Base-by-base conservation (phyloP, 2,888 invertebrate genomes). In the Nomada fucata region DNA sequence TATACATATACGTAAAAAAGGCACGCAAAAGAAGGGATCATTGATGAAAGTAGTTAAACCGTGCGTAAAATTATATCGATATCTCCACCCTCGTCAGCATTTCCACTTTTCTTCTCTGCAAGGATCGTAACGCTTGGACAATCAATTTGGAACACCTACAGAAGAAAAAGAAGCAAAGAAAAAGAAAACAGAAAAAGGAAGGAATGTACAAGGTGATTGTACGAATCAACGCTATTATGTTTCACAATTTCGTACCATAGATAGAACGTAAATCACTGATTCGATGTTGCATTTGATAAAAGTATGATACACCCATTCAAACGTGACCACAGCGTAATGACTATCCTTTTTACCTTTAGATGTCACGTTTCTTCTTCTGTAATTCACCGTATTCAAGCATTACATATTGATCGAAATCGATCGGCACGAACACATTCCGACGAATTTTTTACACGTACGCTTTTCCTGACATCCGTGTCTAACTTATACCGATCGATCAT, bases 341-440 rank as follows among this genome's bases (percentile, higher is more conserved):
- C 29, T 53, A 63, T 59, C 52, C 60, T 57, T 72, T 80, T 80
- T 80, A 80, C 80, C 80, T 80, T 79, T n/a, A 11, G 23, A 44
- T 20, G 57, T 63, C 78, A 50, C 52, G 68, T 63, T 68, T 73
- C 68, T 73, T 13, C 68, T 42, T 47, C 63, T 57, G 23, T 11
- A 68, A 78, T 29, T 36, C 55, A 68, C 71, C 36, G 50, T 61
- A 42, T 50, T n/a, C 23, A 78, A 67, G 52, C 53, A 55, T 20
- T 36, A 47, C 47, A 15, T 47, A 61, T 78, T 61, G 72, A 72
- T 80, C 57, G 59, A 79, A 47, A 69, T 79, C 68, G 57, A 80
- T 73, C 79, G 63, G 36, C 42, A 59, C 63, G 79, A 64, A 64
- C 63, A 59, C 72, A 78, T 78, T 52, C 29, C 65, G 57, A 36